phyloP scores from a whole-genome alignment of 2,113 vertebrate species.

The Galbula dea region DNA sequence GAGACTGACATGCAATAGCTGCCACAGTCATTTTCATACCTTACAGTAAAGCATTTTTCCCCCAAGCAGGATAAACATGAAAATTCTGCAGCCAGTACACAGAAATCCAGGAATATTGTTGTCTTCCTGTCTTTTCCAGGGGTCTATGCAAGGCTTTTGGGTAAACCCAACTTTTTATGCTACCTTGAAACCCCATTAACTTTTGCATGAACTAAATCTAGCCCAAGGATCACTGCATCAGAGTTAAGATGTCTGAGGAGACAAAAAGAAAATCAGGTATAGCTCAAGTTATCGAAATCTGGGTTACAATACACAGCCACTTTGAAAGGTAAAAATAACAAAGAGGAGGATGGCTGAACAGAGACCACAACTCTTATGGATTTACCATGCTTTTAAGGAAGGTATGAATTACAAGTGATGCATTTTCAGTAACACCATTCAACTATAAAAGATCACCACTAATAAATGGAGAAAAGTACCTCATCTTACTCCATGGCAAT shows the following conservation, averaged over 20 bases:
- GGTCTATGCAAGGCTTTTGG: not conserved
- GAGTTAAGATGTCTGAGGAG: not conserved
- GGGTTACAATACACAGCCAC: not conserved
- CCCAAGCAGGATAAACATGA: not conserved
- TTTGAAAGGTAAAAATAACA: not conserved
- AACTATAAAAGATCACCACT: slow-evolving; percentile 22
- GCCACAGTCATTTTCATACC: not conserved
- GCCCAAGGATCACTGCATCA: not conserved
- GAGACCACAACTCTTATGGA: not conserved
- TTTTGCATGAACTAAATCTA: not conserved
- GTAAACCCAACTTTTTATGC: not conserved
- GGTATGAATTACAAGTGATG: not conserved
- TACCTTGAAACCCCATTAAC: not conserved
- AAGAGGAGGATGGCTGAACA: not conserved
- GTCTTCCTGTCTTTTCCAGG: not conserved
- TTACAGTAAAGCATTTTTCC: not conserved
- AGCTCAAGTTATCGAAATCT: not conserved
- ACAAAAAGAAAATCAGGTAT: not conserved
- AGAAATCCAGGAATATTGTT: not conserved
- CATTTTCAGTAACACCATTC: slow-evolving; percentile 43
- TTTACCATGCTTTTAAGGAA: not conserved
- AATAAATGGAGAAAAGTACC: slow-evolving; percentile 39
- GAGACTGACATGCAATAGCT: not conserved
- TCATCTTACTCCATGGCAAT: not conserved
- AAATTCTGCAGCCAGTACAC: not conserved